These are phyloP conservation scores for Lithophane semibrunnea DNA, from an alignment of 2,888 invertebrate species.

Conservation along the genomic window DNA sequence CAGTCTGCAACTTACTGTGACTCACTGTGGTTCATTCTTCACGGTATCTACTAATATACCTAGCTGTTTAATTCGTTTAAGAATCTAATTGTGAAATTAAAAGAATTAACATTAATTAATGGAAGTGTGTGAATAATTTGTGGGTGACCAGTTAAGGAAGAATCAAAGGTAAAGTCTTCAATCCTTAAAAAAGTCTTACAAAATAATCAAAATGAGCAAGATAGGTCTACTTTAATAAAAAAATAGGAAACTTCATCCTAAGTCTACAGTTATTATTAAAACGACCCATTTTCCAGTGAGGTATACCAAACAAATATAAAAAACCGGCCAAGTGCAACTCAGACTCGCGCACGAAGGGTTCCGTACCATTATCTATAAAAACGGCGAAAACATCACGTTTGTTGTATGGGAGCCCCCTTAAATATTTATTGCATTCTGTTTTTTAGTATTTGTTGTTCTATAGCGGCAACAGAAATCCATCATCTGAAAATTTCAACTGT, in stretches of 20 bases:
- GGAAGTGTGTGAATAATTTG: conserved; percentile 6
- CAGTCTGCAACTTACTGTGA: conserved; percentile 74
- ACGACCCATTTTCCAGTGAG: too few species aligned
- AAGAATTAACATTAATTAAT: neutral
- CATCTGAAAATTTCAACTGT: too few species aligned
- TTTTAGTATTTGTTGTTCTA: too few species aligned
- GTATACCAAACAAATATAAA: neutral
- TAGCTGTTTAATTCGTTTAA: neutral
- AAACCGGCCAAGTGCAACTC: too few species aligned
- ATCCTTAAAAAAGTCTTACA: neutral
- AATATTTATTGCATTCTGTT: too few species aligned
- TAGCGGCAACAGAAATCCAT: too few species aligned
- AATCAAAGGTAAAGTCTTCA: conserved; percentile 28
- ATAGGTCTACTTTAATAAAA: too few species aligned
- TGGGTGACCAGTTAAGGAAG: neutral
- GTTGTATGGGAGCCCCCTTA: too few species aligned
- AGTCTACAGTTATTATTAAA: too few species aligned
- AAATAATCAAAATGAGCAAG: neutral
- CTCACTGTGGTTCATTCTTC: conserved; percentile 59
- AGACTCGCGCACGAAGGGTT: too few species aligned
- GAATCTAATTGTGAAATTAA: neutral
- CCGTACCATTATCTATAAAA: too few species aligned
- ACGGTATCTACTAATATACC: neutral
- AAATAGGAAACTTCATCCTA: neutral
- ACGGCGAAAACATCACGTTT: too few species aligned